phyloP scores from a whole-genome alignment of 2,797 vertebrate genomes.

The Falco rusticolus region DNA sequence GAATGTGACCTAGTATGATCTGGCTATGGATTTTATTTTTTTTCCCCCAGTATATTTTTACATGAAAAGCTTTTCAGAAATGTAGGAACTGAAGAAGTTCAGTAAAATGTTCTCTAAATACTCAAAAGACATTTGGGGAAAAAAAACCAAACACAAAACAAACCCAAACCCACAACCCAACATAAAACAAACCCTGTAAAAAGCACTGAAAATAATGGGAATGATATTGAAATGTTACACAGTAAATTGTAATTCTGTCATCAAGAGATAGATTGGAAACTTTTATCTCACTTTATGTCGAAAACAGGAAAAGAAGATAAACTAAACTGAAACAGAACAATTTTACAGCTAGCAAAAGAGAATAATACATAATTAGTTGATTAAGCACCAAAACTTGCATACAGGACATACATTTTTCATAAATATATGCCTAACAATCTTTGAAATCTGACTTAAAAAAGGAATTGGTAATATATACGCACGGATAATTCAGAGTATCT shows the following conservation, averaged over 20 bases:
- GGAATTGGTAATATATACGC: fast-evolving
- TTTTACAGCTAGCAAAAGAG: background rate
- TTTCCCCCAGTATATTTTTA: background rate
- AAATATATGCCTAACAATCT: background rate
- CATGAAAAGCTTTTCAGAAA: background rate
- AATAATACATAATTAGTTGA: background rate
- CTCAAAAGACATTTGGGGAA: background rate
- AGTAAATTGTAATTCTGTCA: background rate
- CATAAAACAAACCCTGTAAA: background rate
- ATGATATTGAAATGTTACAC: background rate
- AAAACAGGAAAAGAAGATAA: background rate
- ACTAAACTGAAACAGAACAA: background rate
- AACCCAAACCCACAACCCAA: background rate
- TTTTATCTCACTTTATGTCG: background rate
- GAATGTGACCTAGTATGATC: background rate
- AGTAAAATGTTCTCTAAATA: background rate
- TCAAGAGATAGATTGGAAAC: background rate
- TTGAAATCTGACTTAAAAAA: background rate
- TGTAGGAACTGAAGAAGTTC: background rate
- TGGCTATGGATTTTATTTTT: background rate
- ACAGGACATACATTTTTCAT: background rate
- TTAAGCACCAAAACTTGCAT: background rate
- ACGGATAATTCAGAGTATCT: background rate
- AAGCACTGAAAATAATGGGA: background rate
- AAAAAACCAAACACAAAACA: fast-evolving